Conservation (phyloP, 2,113 vertebrate species). For the Hydrolagus affinis region DNA sequence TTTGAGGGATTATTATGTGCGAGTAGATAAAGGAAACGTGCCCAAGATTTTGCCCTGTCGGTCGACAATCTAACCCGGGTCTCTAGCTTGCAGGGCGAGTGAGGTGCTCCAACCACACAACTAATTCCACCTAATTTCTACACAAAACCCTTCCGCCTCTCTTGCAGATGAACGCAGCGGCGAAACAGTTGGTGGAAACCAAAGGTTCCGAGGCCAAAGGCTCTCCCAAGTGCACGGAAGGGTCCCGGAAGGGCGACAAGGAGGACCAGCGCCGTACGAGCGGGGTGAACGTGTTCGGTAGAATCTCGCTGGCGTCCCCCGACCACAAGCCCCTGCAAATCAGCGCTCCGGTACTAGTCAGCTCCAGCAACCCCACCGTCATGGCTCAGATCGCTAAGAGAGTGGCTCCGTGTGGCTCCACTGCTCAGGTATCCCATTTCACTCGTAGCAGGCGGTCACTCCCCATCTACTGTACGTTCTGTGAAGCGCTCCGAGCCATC, state of each 20-base stretch:
- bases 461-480: too few species aligned
- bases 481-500: too few species aligned
- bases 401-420: constrained; percentile 42
- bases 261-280: constrained; percentile 52
- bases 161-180: constrained; percentile 63
- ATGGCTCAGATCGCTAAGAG: constrained; percentile 40
- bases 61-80: too few species aligned
- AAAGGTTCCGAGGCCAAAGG: background rate
- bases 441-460: too few species aligned
- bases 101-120: too few species aligned
- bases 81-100: too few species aligned
- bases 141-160: constrained; percentile 22
- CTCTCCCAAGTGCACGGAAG: background rate
- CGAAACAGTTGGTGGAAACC: constrained; percentile 70
- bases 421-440: constrained; percentile 59
- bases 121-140: too few species aligned
- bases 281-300: constrained; percentile 62
- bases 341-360: constrained; percentile 58
- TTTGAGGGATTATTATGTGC: too few species aligned
- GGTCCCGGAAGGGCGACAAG: background rate
- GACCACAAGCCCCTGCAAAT: constrained; percentile 48
- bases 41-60: too few species aligned
- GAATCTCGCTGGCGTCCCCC: constrained; percentile 51
- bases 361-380: constrained; percentile 62
- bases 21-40: too few species aligned